These are phyloP conservation scores for Dynastes grantii DNA, from an alignment of 2,888 invertebrate species.

Conservation along the genomic window DNA sequence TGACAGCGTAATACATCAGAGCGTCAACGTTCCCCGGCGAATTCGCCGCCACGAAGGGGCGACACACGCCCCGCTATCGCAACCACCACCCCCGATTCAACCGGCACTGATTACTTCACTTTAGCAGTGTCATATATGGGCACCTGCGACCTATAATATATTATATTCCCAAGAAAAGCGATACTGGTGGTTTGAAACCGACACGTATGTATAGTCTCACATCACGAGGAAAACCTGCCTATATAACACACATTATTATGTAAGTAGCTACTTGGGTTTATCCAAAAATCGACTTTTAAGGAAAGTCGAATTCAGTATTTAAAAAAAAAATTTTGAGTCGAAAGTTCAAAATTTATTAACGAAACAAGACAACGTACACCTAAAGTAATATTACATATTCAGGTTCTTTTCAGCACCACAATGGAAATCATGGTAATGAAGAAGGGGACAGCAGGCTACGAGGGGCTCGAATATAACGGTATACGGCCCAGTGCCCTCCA, in stretches of 20 bases:
- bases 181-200: neutral
- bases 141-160: conserved; percentile 51
- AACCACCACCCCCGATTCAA: conserved; percentile 37
- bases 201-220: neutral
- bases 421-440: no score
- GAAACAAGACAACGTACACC: no score
- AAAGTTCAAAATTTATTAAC: no score
- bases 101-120: conserved; percentile 51
- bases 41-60: neutral
- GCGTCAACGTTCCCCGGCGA: conserved; percentile 33
- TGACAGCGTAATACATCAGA: conserved; percentile 45
- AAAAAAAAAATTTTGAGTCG: no score
- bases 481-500: no score
- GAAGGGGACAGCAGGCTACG: no score
- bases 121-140: conserved; percentile 49
- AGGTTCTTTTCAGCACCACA: no score
- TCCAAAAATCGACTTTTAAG: no score
- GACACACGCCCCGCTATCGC: conserved; percentile 8
- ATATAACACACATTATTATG: neutral
- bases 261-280: neutral
- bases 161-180: conserved; percentile 36
- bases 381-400: no score
- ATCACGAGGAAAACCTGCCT: neutral
- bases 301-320: no score
- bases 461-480: no score